Percentiles rank a stretch among this genome's conserved stretches.
phyloP scores from a whole-genome alignment of 2,797 vertebrate species.

The Pyrocephalus nanus region DNA sequence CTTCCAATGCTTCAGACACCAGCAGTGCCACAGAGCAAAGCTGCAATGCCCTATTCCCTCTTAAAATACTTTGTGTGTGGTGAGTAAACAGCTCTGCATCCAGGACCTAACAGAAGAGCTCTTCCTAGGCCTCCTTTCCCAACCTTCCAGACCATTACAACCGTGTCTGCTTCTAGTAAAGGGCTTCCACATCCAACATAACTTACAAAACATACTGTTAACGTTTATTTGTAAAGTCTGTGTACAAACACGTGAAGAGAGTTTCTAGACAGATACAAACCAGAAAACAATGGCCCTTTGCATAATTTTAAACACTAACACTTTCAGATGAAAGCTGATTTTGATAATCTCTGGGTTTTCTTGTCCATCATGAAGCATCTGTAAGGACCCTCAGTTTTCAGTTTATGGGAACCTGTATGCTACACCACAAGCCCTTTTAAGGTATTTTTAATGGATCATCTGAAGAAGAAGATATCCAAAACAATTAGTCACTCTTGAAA shows the following conservation, averaged over 20 bases:
- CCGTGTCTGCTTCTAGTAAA: neutral
- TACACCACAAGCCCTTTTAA: conserved; percentile 26
- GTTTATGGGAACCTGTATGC: neutral
- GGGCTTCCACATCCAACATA: conserved; percentile 4
- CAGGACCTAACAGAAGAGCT: conserved; percentile 10
- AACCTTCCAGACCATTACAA: neutral
- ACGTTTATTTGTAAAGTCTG: conserved; percentile 13
- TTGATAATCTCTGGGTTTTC: neutral
- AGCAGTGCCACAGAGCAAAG: neutral
- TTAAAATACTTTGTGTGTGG: conserved; percentile 13
- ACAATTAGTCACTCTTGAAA: conserved; percentile 28
- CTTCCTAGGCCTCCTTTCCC: neutral
- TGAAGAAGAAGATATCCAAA: conserved; percentile 31
- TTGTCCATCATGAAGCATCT: neutral
- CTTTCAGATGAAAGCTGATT: neutral
- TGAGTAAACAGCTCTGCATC: conserved; percentile 4
- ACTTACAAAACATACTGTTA: conserved; percentile 22
- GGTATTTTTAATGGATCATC: conserved; percentile 17
- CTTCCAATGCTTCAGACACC: neutral
- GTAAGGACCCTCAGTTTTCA: neutral
- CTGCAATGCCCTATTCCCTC: neutral
- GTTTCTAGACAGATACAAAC: conserved; percentile 8
- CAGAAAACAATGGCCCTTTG: neutral
- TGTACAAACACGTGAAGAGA: conserved; percentile 31
- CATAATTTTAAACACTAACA: neutral